A percentile compares a stretch with the other conserved stretches of the same genome.
phyloP scores from a whole-genome alignment of 2,113 vertebrate species.

The Scortum barcoo region DNA sequence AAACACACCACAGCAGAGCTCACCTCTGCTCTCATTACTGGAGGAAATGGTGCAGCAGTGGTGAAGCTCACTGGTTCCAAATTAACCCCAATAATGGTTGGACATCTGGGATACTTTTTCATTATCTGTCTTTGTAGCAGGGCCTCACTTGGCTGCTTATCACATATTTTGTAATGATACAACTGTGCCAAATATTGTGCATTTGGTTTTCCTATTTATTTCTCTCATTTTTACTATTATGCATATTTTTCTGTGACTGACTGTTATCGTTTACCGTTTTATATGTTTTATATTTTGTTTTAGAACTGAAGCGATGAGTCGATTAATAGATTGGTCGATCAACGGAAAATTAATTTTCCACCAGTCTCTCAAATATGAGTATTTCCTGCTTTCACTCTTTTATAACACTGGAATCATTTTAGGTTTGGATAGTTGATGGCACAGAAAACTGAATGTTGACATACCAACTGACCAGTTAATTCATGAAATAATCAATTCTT shows the following conservation, averaged over 20 bases:
- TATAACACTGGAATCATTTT: neutral
- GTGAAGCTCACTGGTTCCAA: slow-evolving; percentile 42
- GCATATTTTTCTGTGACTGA: neutral
- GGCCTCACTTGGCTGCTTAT: neutral
- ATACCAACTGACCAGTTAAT: neutral
- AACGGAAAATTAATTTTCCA: neutral
- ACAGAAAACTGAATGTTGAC: neutral
- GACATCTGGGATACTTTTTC: slow-evolving; percentile 52
- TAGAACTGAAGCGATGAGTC: neutral
- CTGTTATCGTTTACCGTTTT: neutral
- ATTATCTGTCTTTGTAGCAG: slow-evolving; percentile 47
- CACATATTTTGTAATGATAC: slow-evolving; percentile 9
- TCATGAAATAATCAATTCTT: neutral
- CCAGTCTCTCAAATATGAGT: neutral
- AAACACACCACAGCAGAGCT: slow-evolving; percentile 14
- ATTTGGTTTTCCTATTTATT: slow-evolving; percentile 2
- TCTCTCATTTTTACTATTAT: neutral
- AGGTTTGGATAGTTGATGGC: neutral
- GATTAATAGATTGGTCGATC: neutral
- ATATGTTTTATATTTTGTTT: neutral
- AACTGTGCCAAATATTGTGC: slow-evolving; percentile 12
- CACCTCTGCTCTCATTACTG: slow-evolving; percentile 42
- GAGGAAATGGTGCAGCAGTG: slow-evolving; percentile 28
- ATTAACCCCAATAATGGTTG: slow-evolving; percentile 55
- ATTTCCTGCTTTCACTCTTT: neutral